Conservation (phyloP, 2,113 vertebrate species). For the Lepus americanus region DNA sequence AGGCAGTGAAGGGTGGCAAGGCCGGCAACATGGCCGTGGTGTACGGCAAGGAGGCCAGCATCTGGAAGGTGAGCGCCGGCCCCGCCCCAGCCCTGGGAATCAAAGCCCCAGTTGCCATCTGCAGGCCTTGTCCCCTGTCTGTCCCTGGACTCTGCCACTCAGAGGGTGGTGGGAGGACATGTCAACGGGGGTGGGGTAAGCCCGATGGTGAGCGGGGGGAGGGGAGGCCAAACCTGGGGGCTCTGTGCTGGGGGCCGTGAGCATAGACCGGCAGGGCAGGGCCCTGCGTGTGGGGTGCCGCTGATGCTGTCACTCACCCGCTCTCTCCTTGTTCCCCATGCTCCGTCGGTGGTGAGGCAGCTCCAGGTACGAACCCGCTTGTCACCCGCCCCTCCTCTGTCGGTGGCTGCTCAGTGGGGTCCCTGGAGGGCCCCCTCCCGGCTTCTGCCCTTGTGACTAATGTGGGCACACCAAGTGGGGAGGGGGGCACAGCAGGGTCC, state of each 20-base stretch:
- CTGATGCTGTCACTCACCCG: constrained; percentile 49
- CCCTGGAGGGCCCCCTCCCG: neutral
- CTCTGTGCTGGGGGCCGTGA: neutral
- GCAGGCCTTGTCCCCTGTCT: neutral
- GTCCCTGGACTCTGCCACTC: no score
- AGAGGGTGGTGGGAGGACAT: no score
- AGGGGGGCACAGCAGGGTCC: neutral
- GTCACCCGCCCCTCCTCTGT: rapidly evolving
- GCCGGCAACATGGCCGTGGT: constrained; percentile 96
- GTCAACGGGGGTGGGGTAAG: no score
- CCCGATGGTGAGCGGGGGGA: no score
- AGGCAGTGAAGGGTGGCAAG: constrained; percentile 93
- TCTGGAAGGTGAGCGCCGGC: constrained; percentile 95
- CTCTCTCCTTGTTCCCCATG: constrained; percentile 65
- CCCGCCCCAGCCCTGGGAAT: neutral
- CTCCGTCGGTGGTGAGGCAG: constrained; percentile 82
- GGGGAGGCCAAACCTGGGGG: no score
- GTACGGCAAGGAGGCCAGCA: constrained; percentile 96
- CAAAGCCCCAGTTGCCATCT: neutral
- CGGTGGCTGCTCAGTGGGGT: rapidly evolving
- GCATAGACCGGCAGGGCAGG: neutral
- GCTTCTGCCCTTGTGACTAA: neutral
- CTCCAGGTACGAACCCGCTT: constrained; percentile 85
- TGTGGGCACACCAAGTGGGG: neutral
- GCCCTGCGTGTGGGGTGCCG: neutral